These are phyloP conservation scores for Cyphomyrus plagiostoma DNA, from an alignment of 2,113 vertebrate genomes.

Conservation along the genomic window DNA sequence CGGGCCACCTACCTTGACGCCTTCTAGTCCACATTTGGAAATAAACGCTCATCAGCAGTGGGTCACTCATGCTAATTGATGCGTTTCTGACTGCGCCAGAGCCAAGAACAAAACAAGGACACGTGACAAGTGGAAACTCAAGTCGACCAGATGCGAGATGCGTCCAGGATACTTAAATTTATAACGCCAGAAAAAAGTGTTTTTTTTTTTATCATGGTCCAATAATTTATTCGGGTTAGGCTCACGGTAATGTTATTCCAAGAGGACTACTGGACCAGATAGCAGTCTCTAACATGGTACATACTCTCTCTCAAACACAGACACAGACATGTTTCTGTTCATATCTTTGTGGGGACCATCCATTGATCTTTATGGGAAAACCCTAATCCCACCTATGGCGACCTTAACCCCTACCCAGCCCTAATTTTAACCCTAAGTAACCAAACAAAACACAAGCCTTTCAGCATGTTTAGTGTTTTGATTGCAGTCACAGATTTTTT, in stretches of 20 bases:
- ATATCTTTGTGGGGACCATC: neutral
- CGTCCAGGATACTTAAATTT: neutral
- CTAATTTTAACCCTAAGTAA: no score
- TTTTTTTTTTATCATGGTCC: neutral
- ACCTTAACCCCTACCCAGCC: no score
- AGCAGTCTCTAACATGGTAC: neutral
- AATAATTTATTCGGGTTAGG: neutral
- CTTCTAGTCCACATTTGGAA: conserved; percentile 56
- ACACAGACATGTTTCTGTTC: neutral
- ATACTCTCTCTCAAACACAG: neutral
- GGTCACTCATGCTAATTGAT: conserved; percentile 62
- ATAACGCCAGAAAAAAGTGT: neutral
- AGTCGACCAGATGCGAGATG: neutral
- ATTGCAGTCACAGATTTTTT: no score
- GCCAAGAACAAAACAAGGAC: conserved; percentile 39
- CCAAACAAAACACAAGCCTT: neutral
- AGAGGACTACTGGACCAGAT: neutral
- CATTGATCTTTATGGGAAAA: no score
- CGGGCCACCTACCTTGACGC: conserved; percentile 63
- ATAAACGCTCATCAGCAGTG: conserved; percentile 59
- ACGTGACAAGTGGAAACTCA: conserved; percentile 38
- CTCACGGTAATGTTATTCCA: neutral
- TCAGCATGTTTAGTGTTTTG: no score
- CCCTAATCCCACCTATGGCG: no score
- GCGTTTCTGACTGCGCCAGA: neutral